Conservation (phyloP, 2,113 vertebrate species). For the Macaca fascicularis region DNA sequence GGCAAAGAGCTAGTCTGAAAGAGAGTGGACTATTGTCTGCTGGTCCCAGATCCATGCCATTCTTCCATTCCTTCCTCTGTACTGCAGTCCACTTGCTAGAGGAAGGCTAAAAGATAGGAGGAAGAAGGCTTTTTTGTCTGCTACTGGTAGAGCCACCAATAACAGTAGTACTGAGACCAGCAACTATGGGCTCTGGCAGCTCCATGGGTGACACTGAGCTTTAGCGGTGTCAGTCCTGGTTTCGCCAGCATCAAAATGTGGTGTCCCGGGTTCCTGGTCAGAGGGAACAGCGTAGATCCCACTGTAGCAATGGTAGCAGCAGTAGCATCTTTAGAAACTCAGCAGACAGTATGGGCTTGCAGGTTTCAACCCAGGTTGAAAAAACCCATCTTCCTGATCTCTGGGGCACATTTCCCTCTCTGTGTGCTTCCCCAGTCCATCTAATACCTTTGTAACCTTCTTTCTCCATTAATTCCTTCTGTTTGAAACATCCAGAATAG, state of each 20-base stretch:
- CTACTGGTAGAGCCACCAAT: not conserved
- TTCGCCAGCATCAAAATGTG: not conserved
- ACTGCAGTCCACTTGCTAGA: not conserved
- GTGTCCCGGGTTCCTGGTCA: not conserved
- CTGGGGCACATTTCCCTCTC: not conserved
- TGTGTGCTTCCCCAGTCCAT: not conserved
- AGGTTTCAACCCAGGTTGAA: not conserved
- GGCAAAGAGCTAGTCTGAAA: not conserved
- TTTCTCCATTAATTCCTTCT: not conserved
- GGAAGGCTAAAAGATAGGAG: not conserved
- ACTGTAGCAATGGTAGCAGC: accelerated
- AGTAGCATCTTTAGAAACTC: not conserved
- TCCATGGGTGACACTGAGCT: not conserved
- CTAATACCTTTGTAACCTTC: not conserved
- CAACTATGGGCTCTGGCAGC: not conserved
- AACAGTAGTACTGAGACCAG: not conserved
- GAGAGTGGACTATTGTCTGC: not conserved
- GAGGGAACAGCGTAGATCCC: not conserved
- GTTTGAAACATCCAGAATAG: not conserved
- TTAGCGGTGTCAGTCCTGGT: not conserved
- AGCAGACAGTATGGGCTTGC: not conserved
- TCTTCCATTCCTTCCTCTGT: not conserved
- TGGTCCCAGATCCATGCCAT: not conserved
- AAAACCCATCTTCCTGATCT: not conserved
- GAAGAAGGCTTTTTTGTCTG: not conserved